Evolutionary conservation across 2,113 vertebrate species (phyloP).

Genomic region (Pteronura brasiliensis): DNA sequence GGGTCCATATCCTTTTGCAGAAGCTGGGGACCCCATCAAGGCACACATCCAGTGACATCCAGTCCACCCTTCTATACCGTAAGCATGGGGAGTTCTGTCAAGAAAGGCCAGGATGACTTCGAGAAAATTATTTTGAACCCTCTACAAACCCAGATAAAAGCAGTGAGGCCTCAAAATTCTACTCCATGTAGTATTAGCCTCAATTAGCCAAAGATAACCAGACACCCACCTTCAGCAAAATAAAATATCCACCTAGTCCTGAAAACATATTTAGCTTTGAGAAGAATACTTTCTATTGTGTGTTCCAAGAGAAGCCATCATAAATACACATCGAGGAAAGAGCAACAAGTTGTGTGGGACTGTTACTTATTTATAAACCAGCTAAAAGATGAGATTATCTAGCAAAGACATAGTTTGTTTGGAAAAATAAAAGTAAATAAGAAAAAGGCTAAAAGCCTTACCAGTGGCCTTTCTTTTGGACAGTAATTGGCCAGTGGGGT

Average conservation of each 20-base stretch:
- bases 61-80: background rate
- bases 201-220: background rate
- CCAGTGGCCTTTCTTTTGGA: background rate
- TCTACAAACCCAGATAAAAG: background rate
- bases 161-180: background rate
- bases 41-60: background rate
- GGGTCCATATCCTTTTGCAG: background rate
- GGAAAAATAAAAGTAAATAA: background rate
- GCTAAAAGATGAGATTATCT: background rate
- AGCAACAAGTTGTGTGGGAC: background rate
- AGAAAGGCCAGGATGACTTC: background rate
- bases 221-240: background rate
- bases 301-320: background rate
- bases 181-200: background rate
- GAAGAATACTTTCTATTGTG: background rate
- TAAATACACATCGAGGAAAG: background rate
- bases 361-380: background rate
- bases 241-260: background rate
- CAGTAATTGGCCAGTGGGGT: slow-evolving; percentile 50
- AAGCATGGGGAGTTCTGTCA: background rate
- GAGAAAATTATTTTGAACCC: background rate
- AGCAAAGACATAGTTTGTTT: slow-evolving; percentile 3
- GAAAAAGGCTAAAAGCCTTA: slow-evolving; percentile 27
- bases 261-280: background rate
- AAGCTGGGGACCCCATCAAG: background rate